Percentiles rank a stretch among this genome's conserved stretches.
Evolutionary conservation across 1,140 invertebrate species (phyloP).

Genomic region (Nixonia krombeini): DNA sequence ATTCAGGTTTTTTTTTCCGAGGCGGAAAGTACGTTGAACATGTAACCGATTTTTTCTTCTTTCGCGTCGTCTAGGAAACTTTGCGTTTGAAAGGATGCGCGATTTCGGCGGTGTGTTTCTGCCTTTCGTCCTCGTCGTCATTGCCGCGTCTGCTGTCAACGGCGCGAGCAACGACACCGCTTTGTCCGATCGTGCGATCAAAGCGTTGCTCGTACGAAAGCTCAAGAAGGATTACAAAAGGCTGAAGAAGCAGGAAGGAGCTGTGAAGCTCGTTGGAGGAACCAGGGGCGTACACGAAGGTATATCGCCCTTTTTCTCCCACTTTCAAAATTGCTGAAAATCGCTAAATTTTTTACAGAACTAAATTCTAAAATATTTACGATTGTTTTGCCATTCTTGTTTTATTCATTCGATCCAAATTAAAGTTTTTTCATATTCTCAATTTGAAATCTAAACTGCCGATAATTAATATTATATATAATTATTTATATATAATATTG

Average conservation of each 20-base stretch:
- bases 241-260: constrained; percentile 80
- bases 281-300: constrained; percentile 53
- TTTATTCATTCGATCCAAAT: not conserved
- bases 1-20: too few species aligned
- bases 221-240: constrained; percentile 73
- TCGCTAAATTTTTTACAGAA: too few species aligned
- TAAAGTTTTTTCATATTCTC: too few species aligned
- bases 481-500: too few species aligned
- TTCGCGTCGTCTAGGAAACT: too few species aligned
- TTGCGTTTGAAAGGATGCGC: not conserved
- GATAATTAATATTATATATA: too few species aligned
- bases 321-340: not conserved
- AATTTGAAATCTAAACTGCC: too few species aligned
- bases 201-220: constrained; percentile 69
- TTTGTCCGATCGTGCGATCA: constrained; percentile 47
- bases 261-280: constrained; percentile 79
- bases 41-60: too few species aligned
- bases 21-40: too few species aligned
- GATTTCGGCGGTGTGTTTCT: not conserved
- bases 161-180: constrained; percentile 1
- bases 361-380: too few species aligned
- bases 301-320: constrained; percentile 12
- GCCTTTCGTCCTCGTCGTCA: constrained; percentile 1
- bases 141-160: constrained; percentile 1
- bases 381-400: too few species aligned